Conservation (phyloP, 1,140 invertebrate genomes). For the Lanistes nyassanus region DNA sequence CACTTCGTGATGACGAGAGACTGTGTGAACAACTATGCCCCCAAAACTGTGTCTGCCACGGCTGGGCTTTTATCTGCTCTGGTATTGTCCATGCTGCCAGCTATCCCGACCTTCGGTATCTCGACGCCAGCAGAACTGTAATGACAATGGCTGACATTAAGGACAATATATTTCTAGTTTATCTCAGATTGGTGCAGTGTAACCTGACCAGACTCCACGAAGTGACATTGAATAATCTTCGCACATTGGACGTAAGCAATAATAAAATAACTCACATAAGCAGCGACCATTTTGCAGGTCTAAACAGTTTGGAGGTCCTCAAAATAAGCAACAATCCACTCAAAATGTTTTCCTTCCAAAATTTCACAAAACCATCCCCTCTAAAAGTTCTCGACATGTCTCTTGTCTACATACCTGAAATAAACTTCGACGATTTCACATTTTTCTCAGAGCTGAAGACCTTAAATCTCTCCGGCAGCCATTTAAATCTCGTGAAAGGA, state of each 20-base stretch:
- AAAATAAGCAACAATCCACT: background rate
- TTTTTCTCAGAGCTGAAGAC: background rate
- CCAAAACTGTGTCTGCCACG: constrained; percentile 15
- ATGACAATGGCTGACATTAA: background rate
- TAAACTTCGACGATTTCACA: background rate
- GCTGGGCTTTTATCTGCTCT: too few relatives aligned
- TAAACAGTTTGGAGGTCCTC: background rate
- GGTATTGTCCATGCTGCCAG: background rate
- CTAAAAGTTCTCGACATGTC: background rate
- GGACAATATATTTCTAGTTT: background rate
- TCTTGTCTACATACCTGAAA: background rate
- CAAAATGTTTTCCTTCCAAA: background rate
- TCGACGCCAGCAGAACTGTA: background rate
- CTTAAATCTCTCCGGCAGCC: constrained; percentile 5
- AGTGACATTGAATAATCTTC: background rate
- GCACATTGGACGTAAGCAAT: constrained; percentile 1
- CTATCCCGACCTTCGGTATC: background rate
- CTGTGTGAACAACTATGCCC: background rate
- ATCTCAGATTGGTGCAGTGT: background rate
- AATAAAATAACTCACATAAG: background rate
- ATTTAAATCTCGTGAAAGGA: too few relatives aligned
- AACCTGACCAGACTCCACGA: background rate
- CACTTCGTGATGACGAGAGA: constrained; percentile 7
- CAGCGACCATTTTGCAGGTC: background rate
- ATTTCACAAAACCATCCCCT: background rate